phyloP scores from a whole-genome alignment of 2,797 vertebrate species.

The Bradypodion pumilum region DNA sequence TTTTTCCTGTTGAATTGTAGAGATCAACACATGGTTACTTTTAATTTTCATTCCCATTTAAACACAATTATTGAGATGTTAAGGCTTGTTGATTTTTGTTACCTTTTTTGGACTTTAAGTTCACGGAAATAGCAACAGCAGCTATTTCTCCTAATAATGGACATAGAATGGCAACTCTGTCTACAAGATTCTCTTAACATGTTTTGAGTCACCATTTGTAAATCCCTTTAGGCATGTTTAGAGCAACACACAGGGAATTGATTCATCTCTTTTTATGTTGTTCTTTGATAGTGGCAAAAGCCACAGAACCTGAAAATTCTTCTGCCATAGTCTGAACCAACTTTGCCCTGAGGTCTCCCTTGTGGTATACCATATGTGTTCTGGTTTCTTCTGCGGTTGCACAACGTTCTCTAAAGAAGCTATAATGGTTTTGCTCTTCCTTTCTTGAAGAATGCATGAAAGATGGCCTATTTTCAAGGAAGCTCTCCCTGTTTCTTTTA shows the following conservation, averaged over 20 bases:
- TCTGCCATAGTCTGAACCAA: background rate
- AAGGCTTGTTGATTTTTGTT: background rate
- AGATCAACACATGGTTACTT: background rate
- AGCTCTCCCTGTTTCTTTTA: background rate
- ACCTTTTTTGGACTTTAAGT: background rate
- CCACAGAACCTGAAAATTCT: background rate
- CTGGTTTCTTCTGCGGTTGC: background rate
- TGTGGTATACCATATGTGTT: background rate
- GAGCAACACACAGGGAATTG: conserved; percentile 4
- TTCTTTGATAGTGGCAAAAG: background rate
- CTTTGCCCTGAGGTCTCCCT: background rate
- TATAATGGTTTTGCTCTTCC: background rate
- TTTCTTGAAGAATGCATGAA: background rate
- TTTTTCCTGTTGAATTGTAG: background rate
- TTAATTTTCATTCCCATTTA: conserved; percentile 1
- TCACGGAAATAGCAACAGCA: background rate
- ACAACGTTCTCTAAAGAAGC: background rate
- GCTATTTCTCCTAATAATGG: background rate
- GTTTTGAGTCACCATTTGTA: background rate
- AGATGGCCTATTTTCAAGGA: background rate
- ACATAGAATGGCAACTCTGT: background rate
- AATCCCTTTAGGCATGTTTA: conserved; percentile 12
- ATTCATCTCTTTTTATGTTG: background rate
- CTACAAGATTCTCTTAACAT: background rate
- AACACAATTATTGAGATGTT: background rate